Percentiles rank a stretch among this genome's conserved stretches.
phyloP scores from a whole-genome alignment of 2,888 invertebrate species.

The Acleris literana region DNA sequence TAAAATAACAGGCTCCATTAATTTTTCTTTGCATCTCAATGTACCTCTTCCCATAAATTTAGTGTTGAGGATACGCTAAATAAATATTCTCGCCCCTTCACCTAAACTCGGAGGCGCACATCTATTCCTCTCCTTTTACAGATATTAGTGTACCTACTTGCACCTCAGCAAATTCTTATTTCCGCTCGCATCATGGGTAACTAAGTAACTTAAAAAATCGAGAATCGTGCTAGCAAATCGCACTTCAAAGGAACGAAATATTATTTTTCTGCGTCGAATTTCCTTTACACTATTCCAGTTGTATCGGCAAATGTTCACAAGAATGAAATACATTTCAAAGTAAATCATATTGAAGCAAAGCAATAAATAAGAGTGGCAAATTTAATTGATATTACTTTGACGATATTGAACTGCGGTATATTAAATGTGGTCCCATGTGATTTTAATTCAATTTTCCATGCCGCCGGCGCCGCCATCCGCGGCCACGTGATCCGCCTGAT shows the following conservation, averaged over 20 bases:
- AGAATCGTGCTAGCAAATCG: constrained; percentile 6
- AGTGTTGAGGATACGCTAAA: constrained; percentile 51
- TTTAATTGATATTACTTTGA: constrained; percentile 16
- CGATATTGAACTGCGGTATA: constrained; percentile 27
- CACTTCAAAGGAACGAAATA: constrained; percentile 8
- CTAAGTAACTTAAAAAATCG: constrained; percentile 1
- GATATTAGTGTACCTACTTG: constrained; percentile 55
- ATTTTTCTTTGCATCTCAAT: constrained; percentile 12
- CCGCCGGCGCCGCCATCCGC: constrained; percentile 31
- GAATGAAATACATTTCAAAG: not conserved
- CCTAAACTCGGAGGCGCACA: constrained; percentile 53
- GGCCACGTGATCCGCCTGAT: constrained; percentile 22
- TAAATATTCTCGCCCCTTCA: constrained; percentile 52
- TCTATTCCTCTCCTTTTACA: constrained; percentile 58
- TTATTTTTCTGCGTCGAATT: constrained; percentile 11
- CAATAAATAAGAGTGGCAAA: not conserved
- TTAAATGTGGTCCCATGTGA: constrained; percentile 41
- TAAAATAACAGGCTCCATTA: constrained; percentile 16
- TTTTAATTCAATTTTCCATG: constrained; percentile 37
- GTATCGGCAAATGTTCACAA: not conserved
- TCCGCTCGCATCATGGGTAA: not conserved
- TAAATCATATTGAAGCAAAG: constrained; percentile 2
- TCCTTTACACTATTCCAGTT: not conserved
- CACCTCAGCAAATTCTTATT: constrained; percentile 41
- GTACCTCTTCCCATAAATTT: constrained; percentile 45